phyloP scores from a whole-genome alignment of 2,113 vertebrate genomes.

The Rafetus swinhoei region DNA sequence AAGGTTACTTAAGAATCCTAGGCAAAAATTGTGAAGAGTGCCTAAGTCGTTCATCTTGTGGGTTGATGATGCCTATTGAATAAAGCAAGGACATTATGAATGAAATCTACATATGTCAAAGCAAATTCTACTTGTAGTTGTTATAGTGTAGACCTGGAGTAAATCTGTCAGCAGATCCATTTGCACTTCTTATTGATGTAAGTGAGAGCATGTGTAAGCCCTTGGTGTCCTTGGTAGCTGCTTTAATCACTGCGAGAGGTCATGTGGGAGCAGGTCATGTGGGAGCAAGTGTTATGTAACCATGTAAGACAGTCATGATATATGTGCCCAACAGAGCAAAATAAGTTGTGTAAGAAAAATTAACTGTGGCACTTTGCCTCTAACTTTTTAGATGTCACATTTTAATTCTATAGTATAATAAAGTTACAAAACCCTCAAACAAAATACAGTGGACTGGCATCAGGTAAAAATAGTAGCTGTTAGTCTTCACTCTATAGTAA shows the following conservation, averaged over 20 bases:
- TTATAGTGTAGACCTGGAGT: background rate
- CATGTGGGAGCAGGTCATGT: background rate
- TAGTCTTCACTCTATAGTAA: background rate
- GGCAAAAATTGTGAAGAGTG: background rate
- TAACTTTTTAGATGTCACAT: too few relatives aligned
- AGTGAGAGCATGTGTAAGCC: background rate
- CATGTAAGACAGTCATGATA: too few relatives aligned
- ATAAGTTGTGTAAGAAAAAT: too few relatives aligned
- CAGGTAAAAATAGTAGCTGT: background rate
- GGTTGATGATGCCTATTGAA: background rate
- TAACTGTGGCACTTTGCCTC: background rate
- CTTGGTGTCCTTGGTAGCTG: background rate
- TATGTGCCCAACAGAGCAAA: too few relatives aligned
- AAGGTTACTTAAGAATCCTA: background rate
- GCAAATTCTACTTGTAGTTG: background rate
- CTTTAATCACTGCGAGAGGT: background rate
- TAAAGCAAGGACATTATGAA: background rate
- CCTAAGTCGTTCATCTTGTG: background rate
- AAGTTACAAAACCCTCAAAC: background rate
- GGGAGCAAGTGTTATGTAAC: background rate
- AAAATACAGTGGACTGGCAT: background rate
- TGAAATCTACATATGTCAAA: background rate
- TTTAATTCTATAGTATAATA: too few relatives aligned
- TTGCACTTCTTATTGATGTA: background rate
- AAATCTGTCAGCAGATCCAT: background rate